Evolutionary conservation across 2,888 invertebrate species (phyloP).

Genomic region (Vesta saturnalis): DNA sequence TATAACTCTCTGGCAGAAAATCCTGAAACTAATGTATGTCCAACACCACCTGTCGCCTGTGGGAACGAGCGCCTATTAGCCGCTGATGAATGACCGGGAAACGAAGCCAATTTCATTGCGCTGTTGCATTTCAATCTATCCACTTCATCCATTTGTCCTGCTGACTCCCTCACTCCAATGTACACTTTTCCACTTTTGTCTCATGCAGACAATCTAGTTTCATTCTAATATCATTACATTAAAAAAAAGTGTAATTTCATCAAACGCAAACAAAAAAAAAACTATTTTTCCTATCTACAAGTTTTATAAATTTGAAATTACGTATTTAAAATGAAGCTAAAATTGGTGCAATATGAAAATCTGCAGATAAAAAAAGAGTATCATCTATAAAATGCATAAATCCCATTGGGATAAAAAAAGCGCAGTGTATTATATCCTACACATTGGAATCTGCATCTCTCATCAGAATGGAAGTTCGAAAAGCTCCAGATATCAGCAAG

Average conservation of each 20-base stretch:
- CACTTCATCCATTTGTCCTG: slow-evolving; percentile 43
- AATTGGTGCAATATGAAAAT: slow-evolving; percentile 9
- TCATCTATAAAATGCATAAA: slow-evolving; percentile 25
- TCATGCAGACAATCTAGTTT: slow-evolving; percentile 35
- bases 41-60: slow-evolving; percentile 56
- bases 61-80: slow-evolving; percentile 57
- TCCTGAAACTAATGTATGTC: slow-evolving; percentile 29
- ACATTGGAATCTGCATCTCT: slow-evolving; percentile 49
- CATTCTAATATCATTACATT: slow-evolving; percentile 50
- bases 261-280: neutral
- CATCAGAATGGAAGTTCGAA: slow-evolving; percentile 50
- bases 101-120: slow-evolving; percentile 60
- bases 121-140: slow-evolving; percentile 54
- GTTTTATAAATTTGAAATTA: no score
- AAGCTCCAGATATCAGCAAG: slow-evolving; percentile 49
- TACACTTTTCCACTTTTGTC: slow-evolving; percentile 21
- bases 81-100: slow-evolving; percentile 60
- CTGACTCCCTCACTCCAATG: slow-evolving; percentile 20
- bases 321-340: neutral
- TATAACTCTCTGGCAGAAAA: slow-evolving; percentile 17
- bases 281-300: neutral
- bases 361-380: slow-evolving; percentile 1
- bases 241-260: slow-evolving; percentile 45
- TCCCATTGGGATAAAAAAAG: slow-evolving; percentile 22
- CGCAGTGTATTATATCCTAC: slow-evolving; percentile 36